Conservation (phyloP, 2,797 vertebrate genomes). For the Aphelocoma californica region DNA sequence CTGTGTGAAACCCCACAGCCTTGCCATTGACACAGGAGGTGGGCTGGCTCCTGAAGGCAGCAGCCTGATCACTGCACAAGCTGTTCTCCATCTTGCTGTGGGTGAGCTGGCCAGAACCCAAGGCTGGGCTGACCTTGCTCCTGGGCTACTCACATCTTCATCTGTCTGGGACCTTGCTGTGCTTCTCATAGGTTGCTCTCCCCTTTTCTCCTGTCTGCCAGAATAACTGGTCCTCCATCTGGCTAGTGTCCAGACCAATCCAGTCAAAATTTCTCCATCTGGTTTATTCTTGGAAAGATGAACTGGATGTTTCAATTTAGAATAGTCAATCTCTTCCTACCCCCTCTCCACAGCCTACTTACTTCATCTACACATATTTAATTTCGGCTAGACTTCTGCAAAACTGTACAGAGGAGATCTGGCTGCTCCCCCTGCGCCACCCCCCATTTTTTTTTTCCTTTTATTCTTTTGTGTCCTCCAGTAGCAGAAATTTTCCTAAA, state of each 20-base stretch:
- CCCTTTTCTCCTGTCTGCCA: background rate
- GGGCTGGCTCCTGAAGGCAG: background rate
- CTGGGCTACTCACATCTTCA: conserved; percentile 11
- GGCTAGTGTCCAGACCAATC: background rate
- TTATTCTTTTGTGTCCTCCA: background rate
- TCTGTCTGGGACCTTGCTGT: background rate
- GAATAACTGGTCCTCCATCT: background rate
- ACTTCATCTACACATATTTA: background rate
- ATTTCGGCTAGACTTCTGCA: background rate
- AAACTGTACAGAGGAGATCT: background rate
- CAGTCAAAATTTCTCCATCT: conserved; percentile 18
- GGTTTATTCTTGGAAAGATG: conserved; percentile 34
- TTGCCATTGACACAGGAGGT: background rate
- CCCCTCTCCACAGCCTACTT: background rate
- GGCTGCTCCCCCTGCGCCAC: background rate
- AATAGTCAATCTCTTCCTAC: background rate
- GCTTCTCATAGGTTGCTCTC: background rate
- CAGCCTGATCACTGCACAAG: fast-evolving
- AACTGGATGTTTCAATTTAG: conserved; percentile 3
- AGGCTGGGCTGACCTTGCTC: conserved; percentile 23
- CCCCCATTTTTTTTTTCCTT: fast-evolving
- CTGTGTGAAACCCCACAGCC: background rate
- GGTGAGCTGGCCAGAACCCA: background rate
- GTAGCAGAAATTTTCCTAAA: background rate
- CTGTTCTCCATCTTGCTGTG: background rate